Conservation (phyloP, 1,140 invertebrate species). For the Zophobas morio region DNA sequence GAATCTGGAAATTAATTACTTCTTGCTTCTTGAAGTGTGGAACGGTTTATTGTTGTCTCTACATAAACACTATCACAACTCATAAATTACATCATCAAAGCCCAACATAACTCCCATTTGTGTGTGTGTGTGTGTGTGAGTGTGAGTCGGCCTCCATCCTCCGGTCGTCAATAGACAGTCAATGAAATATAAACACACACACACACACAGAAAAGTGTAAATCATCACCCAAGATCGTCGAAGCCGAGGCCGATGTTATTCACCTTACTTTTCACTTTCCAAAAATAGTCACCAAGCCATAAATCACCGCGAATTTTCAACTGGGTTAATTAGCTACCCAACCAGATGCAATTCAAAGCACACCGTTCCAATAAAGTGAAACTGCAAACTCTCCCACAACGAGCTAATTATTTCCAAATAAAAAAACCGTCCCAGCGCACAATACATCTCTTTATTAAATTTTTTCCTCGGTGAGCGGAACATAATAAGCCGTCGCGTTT, state of each 20-base stretch:
- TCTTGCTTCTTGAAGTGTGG: too few relatives aligned
- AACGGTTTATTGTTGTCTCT: neutral
- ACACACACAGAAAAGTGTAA: too few relatives aligned
- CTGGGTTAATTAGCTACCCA: too few relatives aligned
- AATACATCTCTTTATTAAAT: constrained; percentile 8
- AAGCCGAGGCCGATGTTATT: too few relatives aligned
- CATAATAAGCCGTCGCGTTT: neutral
- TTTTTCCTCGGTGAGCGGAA: constrained; percentile 6
- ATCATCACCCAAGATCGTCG: too few relatives aligned
- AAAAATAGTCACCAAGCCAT: too few relatives aligned
- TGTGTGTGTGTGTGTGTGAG: neutral
- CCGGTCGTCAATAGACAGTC: neutral
- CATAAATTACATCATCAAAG: neutral
- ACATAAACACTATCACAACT: neutral
- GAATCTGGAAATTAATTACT: too few relatives aligned
- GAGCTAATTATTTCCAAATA: constrained; percentile 23
- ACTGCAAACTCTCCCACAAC: constrained; percentile 5
- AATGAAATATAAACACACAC: too few relatives aligned
- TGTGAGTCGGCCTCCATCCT: neutral
- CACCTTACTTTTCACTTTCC: too few relatives aligned
- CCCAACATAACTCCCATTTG: too few relatives aligned
- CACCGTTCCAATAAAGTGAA: neutral
- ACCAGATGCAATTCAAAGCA: too few relatives aligned
- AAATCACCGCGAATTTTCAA: too few relatives aligned
- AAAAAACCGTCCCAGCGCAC: neutral